Conservation (phyloP, 2,888 invertebrate genomes). For the Lathronympha strigana region DNA sequence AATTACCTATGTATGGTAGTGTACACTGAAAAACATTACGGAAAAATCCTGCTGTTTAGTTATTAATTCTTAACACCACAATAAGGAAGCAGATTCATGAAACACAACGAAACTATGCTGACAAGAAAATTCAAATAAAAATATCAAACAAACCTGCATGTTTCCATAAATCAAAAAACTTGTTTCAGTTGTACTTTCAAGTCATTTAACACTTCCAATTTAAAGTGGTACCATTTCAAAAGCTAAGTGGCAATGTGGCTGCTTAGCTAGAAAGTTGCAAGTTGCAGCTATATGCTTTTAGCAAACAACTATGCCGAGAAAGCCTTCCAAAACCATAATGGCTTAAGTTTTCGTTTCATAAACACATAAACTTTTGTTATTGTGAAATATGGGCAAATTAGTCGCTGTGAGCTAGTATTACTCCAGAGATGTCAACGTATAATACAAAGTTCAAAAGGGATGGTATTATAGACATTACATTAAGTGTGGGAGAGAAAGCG, state of each 20-base stretch:
- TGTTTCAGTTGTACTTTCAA: background rate
- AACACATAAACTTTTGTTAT: background rate
- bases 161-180: background rate
- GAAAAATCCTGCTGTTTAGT: too few species aligned
- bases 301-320: constrained; percentile 10
- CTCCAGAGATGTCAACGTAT: too few species aligned
- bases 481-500: too few species aligned
- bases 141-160: too few species aligned
- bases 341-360: background rate
- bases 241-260: constrained; percentile 16
- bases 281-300: constrained; percentile 20
- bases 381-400: background rate
- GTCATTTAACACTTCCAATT: constrained; percentile 5
- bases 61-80: too few species aligned
- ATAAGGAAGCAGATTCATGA: too few species aligned
- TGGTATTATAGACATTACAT: too few species aligned
- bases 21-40: too few species aligned
- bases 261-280: constrained; percentile 16
- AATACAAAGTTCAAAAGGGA: too few species aligned
- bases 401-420: too few species aligned
- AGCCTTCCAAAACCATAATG: background rate
- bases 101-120: background rate
- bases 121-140: too few species aligned
- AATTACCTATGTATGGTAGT: too few species aligned
- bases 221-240: constrained; percentile 7